Evolutionary conservation across 1,140 invertebrate species (phyloP).

Genomic region (Brachionus manjavacas): DNA sequence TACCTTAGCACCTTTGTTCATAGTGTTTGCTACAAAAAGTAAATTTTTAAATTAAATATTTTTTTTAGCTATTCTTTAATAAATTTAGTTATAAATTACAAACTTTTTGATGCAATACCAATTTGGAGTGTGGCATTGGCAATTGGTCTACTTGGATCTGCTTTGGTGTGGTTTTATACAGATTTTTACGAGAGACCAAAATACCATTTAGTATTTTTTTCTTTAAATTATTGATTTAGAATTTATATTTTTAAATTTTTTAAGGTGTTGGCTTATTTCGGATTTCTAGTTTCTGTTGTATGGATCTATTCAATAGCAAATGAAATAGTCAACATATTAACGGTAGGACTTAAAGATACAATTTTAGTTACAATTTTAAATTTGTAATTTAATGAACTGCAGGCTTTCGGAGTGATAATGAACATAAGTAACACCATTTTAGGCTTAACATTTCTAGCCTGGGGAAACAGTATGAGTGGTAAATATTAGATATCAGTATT

Average conservation of each 20-base stretch:
- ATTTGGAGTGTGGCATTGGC: not conserved
- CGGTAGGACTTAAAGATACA: constrained; percentile 47
- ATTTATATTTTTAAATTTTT: too few relatives aligned
- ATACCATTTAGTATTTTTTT: constrained; percentile 16
- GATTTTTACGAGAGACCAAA: constrained; percentile 17
- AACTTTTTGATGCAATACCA: not conserved
- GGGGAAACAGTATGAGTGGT: constrained; percentile 69
- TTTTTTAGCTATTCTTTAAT: too few relatives aligned
- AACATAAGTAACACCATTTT: constrained; percentile 65
- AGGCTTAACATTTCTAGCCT: constrained; percentile 68
- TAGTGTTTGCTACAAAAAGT: constrained; percentile 55
- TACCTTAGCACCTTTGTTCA: constrained; percentile 59
- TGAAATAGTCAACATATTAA: constrained; percentile 66
- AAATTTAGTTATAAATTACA: not conserved
- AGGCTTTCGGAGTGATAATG: constrained; percentile 63
- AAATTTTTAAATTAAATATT: too few relatives aligned
- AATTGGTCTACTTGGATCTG: not conserved
- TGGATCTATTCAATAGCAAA: constrained; percentile 67
- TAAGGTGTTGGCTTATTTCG: constrained; percentile 64
- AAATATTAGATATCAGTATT: constrained; percentile 45
- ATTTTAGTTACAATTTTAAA: too few relatives aligned
- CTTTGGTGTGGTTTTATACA: not conserved
- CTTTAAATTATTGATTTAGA: too few relatives aligned
- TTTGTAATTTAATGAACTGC: not conserved
- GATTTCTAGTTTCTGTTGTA: constrained; percentile 64